phyloP scores from a whole-genome alignment of 2,888 invertebrate species.

The Temnothorax unifasciatus region DNA sequence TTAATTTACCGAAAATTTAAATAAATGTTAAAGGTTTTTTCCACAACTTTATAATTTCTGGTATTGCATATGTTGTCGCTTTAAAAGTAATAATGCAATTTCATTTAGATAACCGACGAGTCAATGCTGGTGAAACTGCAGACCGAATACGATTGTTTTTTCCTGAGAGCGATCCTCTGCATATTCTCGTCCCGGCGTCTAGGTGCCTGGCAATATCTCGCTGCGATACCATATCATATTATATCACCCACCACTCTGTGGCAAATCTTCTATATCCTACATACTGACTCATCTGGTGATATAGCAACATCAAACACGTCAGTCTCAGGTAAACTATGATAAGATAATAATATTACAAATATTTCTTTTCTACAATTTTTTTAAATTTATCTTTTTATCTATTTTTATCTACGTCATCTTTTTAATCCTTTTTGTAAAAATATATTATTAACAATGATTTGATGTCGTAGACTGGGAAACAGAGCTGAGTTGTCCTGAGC shows the following conservation, averaged over 20 bases:
- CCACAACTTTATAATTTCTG: slow-evolving; percentile 1
- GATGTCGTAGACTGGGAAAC: slow-evolving; percentile 82
- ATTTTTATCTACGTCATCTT: background rate
- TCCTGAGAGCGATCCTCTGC: slow-evolving; percentile 90
- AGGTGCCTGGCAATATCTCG: slow-evolving; percentile 94
- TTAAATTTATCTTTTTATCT: background rate
- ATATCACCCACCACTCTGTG: slow-evolving; percentile 89
- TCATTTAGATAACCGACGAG: slow-evolving; percentile 84
- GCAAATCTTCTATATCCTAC: slow-evolving; percentile 90
- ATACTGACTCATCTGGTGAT: slow-evolving; percentile 87
- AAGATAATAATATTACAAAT: background rate
- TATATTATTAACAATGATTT: slow-evolving; percentile 30
- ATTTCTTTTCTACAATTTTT: background rate
- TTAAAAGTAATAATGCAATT: background rate
- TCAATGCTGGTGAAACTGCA: slow-evolving; percentile 88
- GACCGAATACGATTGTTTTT: slow-evolving; percentile 91
- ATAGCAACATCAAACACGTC: slow-evolving; percentile 68
- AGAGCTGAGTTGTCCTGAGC: slow-evolving; percentile 86
- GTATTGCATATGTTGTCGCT: background rate
- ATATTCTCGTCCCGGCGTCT: slow-evolving; percentile 91
- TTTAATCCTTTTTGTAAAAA: slow-evolving; percentile 2
- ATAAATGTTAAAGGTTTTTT: slow-evolving; percentile 28
- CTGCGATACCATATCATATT: slow-evolving; percentile 90
- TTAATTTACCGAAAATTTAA: background rate
- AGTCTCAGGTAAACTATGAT: slow-evolving; percentile 63